These are phyloP conservation scores for Lepidostoma basale DNA, from an alignment of 1,140 invertebrate species.

Conservation along the genomic window DNA sequence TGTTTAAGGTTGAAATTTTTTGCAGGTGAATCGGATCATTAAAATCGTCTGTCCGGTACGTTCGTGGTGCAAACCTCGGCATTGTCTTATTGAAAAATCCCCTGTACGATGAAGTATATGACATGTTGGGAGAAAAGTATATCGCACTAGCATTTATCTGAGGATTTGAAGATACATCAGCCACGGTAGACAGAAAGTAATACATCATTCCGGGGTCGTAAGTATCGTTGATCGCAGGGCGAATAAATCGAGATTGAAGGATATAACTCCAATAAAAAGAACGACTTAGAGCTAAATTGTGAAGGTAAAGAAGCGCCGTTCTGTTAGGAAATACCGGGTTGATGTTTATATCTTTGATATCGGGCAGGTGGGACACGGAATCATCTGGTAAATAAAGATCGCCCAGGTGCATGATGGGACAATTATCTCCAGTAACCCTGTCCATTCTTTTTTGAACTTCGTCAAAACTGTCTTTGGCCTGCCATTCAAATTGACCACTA, in stretches of 20 bases:
- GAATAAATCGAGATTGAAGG: conserved; percentile 86
- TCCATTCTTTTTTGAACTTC: conserved; percentile 82
- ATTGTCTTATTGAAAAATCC: conserved; percentile 98
- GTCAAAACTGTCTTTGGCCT: conserved; percentile 85
- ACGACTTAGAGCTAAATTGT: conserved; percentile 93
- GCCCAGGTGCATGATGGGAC: conserved; percentile 81
- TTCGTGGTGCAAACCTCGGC: conserved; percentile 92
- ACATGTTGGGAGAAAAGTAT: conserved; percentile 93
- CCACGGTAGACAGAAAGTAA: conserved; percentile 92
- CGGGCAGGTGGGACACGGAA: conserved; percentile 87
- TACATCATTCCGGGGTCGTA: conserved; percentile 99
- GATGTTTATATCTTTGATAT: conserved; percentile 93
- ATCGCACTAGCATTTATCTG: conserved; percentile 92
- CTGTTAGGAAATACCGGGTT: conserved; percentile 95
- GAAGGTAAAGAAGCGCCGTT: conserved; percentile 89
- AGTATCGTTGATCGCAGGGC: conserved; percentile 87
- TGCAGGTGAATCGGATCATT: conserved; percentile 93
- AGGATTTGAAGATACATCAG: conserved; percentile 92
- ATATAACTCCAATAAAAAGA: conserved; percentile 97
- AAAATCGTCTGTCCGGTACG: conserved; percentile 89
- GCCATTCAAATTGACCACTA: conserved; percentile 88
- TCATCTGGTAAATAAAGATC: conserved; percentile 85
- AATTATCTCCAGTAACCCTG: conserved; percentile 83
- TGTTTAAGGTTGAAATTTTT: conserved; percentile 89
- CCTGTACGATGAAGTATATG: conserved; percentile 92